Conservation (phyloP, 35 echinoderm and acorn worm species). For the Stichopus chloronotus region DNA sequence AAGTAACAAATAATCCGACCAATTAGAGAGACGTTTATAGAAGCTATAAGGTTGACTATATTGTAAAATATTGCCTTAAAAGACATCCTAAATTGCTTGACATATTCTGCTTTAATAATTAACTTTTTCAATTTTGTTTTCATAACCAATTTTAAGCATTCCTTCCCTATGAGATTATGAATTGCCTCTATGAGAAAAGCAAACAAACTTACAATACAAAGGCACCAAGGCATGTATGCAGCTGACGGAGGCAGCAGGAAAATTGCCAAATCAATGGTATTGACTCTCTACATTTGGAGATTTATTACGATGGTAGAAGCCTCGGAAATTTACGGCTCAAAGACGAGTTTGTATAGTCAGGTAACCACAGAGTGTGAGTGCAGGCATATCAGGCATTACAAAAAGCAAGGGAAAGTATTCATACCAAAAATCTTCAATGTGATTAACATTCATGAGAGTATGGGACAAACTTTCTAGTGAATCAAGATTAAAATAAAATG, state of each 20-base stretch:
- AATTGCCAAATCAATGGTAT: slow-evolving; percentile 20
- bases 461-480: no score
- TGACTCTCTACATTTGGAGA: slow-evolving; percentile 3
- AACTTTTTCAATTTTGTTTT: slow-evolving; percentile 22
- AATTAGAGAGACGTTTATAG: no score
- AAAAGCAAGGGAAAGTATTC: not conserved
- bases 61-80: no score
- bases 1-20: no score
- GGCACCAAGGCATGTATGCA: not conserved
- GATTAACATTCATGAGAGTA: no score
- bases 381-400: not conserved
- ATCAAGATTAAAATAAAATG: no score
- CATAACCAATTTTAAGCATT: slow-evolving; percentile 15
- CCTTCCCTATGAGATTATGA: not conserved
- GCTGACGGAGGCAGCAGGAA: not conserved
- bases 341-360: not conserved
- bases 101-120: slow-evolving; percentile 23
- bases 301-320: not conserved
- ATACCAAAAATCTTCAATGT: no score
- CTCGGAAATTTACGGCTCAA: not conserved
- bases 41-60: no score
- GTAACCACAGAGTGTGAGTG: not conserved
- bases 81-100: not conserved
- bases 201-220: slow-evolving; percentile 6
- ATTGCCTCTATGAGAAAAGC: slow-evolving; percentile 9